Evolutionary conservation across 1,140 invertebrate species (phyloP).

Genomic region (Drosophila truncata): DNA sequence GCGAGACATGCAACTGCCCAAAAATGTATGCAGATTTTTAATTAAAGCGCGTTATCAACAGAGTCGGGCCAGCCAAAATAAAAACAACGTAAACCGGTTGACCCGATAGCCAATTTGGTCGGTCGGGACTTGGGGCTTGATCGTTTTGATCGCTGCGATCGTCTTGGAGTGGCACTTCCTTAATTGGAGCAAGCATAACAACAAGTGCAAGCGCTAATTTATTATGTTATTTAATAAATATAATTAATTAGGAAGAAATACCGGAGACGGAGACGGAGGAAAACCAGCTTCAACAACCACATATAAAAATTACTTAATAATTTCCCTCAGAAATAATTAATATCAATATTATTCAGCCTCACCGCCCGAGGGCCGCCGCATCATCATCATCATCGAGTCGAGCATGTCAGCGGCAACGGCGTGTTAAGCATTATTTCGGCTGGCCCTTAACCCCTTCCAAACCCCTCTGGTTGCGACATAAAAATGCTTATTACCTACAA

Average conservation of each 20-base stretch:
- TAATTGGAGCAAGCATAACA: slow-evolving; percentile 78
- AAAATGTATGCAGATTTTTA: slow-evolving; percentile 83
- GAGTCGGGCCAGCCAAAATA: slow-evolving; percentile 35
- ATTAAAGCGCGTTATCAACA: slow-evolving; percentile 79
- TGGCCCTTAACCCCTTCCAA: slow-evolving; percentile 57
- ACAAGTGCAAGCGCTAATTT: slow-evolving; percentile 80
- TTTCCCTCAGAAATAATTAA: slow-evolving; percentile 83
- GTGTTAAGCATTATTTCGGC: slow-evolving; percentile 67
- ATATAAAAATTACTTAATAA: slow-evolving; percentile 84
- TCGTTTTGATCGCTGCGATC: slow-evolving; percentile 55
- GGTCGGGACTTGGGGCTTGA: slow-evolving; percentile 48
- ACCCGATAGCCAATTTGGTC: slow-evolving; percentile 76
- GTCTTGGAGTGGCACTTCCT: slow-evolving; percentile 77
- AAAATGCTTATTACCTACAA: slow-evolving; percentile 76
- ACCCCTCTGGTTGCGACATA: slow-evolving; percentile 55
- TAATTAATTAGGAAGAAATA: slow-evolving; percentile 51
- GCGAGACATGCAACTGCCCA: slow-evolving; percentile 60
- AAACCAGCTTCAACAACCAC: slow-evolving; percentile 27
- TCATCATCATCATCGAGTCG: slow-evolving; percentile 54
- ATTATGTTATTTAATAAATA: slow-evolving; percentile 82
- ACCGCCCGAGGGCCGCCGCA: slow-evolving; percentile 34
- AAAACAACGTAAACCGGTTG: slow-evolving; percentile 64
- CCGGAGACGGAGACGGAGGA: slow-evolving; percentile 7
- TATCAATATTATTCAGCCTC: slow-evolving; percentile 77
- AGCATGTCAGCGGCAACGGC: slow-evolving; percentile 45